Conservation (phyloP, 2,113 vertebrate genomes). For the Bothrops jararaca region DNA sequence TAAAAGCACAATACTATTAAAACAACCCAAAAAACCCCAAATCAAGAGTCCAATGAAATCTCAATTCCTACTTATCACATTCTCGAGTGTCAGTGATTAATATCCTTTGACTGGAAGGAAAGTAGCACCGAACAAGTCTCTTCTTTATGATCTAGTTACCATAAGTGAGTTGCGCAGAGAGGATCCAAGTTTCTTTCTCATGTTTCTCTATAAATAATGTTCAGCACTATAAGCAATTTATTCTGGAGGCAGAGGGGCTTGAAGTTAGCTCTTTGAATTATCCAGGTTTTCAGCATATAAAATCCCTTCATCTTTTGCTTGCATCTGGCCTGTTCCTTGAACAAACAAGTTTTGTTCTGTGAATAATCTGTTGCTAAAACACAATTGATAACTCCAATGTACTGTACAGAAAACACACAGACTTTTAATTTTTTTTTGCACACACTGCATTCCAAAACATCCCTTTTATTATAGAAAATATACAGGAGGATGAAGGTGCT, state of each 20-base stretch:
- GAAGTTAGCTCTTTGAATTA: not conserved
- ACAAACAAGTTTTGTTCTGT: not conserved
- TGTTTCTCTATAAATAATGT: not conserved
- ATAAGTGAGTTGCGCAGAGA: too few species aligned
- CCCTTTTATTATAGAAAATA: not conserved
- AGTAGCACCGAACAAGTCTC: too few species aligned
- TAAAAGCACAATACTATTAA: too few species aligned
- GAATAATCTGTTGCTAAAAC: not conserved
- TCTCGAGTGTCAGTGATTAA: too few species aligned
- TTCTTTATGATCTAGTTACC: too few species aligned
- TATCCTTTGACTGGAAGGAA: too few species aligned
- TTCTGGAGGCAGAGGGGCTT: not conserved
- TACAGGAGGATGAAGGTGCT: not conserved
- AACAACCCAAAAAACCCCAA: too few species aligned
- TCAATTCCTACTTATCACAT: too few species aligned
- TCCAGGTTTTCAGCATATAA: not conserved
- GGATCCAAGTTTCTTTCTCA: not conserved
- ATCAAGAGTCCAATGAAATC: too few species aligned
- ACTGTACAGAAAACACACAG: not conserved
- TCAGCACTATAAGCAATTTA: not conserved
- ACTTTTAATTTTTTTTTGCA: not conserved
- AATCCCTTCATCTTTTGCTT: not conserved
- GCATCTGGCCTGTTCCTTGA: not conserved
- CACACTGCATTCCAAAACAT: not conserved
- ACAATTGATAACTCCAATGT: not conserved